These are phyloP conservation scores for Ennomos quercinarius DNA, from an alignment of 2,888 invertebrate genomes.

Conservation along the genomic window DNA sequence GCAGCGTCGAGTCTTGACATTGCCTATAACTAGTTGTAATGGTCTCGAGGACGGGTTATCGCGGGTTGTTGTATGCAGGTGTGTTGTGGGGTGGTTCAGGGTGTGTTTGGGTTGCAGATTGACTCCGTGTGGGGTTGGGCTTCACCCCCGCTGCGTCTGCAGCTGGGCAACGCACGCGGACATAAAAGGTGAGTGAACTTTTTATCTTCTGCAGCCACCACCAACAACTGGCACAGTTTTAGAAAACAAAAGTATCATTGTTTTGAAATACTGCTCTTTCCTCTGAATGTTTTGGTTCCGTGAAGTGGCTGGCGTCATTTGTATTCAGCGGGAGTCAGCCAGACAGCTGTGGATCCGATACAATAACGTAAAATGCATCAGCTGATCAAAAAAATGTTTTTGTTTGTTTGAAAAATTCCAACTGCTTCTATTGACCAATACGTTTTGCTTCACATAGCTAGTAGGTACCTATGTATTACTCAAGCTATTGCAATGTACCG, in stretches of 20 bases:
- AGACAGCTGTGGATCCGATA: constrained; percentile 18
- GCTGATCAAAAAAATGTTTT: constrained; percentile 41
- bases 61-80: constrained; percentile 51
- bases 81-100: constrained; percentile 47
- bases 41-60: constrained; percentile 55
- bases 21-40: constrained; percentile 71
- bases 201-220: constrained; percentile 39
- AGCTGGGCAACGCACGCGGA: constrained; percentile 88
- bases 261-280: constrained; percentile 32
- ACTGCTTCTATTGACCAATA: constrained; percentile 23
- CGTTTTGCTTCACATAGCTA: constrained; percentile 11
- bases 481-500: constrained; percentile 1
- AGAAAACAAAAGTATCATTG: constrained; percentile 43
- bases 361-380: constrained; percentile 37
- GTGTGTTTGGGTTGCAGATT: constrained; percentile 88
- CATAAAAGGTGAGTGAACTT: constrained; percentile 78
- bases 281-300: constrained; percentile 42
- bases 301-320: constrained; percentile 34
- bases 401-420: background rate
- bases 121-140: constrained; percentile 98
- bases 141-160: constrained; percentile 94
- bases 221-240: constrained; percentile 49
- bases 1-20: constrained; percentile 58
- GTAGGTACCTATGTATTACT: background rate
- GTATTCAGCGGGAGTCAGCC: constrained; percentile 10